phyloP scores from a whole-genome alignment of 2,113 vertebrate species.

The Pomatorhinus ruficollis region DNA sequence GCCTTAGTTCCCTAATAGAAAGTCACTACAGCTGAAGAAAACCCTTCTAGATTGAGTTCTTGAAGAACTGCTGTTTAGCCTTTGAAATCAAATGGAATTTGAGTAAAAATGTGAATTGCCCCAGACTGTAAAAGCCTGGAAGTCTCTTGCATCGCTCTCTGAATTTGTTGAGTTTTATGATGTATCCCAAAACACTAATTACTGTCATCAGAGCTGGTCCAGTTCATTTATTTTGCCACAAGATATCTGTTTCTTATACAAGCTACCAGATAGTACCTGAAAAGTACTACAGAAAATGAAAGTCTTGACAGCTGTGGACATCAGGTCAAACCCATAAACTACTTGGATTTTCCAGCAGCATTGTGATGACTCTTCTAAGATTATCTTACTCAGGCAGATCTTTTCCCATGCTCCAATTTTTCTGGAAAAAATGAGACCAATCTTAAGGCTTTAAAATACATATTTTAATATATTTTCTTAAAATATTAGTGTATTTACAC shows the following conservation, averaged over 20 bases:
- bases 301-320: not conserved
- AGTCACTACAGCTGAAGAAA: not conserved
- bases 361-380: not conserved
- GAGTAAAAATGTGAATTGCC: not conserved
- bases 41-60: not conserved
- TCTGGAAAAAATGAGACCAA: not conserved
- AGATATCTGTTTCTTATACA: not conserved
- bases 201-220: not conserved
- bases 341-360: not conserved
- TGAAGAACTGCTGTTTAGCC: not conserved
- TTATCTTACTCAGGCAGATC: not conserved
- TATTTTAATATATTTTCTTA: not conserved
- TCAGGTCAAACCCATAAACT: not conserved
- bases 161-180: not conserved
- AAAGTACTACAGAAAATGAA: not conserved
- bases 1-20: not conserved
- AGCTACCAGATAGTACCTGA: not conserved
- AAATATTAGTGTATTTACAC: slow-evolving; percentile 58
- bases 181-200: not conserved
- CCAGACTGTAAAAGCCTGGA: not conserved
- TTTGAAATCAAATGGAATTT: not conserved
- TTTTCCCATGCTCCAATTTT: not conserved
- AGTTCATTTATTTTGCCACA: not conserved
- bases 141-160: not conserved
- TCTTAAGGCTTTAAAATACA: not conserved